Base-by-base conservation (phyloP, 2,888 invertebrate species). In the Chalcosyrphus nemorum region DNA sequence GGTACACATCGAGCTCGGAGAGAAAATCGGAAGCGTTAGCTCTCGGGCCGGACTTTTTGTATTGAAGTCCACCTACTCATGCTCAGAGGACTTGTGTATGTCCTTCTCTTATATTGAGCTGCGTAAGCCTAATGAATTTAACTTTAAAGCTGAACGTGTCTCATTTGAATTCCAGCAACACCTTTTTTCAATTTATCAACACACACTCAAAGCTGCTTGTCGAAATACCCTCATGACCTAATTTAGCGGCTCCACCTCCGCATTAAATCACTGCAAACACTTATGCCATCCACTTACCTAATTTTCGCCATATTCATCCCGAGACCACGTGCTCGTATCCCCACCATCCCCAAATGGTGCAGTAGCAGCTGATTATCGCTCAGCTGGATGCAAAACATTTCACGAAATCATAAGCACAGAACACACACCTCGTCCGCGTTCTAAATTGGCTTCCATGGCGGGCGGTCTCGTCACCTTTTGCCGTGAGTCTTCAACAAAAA, bases 311-410 rank as follows among this genome's bases (percentile, higher is more conserved):
- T 43, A 80, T 74, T 74, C 41, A 35, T 52, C 4, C 59, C 2
- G 6, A 35, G 15, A 59, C 61, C 61, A 59, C 78, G 35, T 63
- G 43, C 66, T 29, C 32, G 7, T 13, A 9, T 5, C 19, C 32
- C 19, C 21, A 41, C 35, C 57, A 29, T 29, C 2, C 7, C 19
- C 41, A 19, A 11, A 24, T 3, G 27, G 9, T 32, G 29, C 45
- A 11, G 47, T 29, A 57, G 21, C 0, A 50, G 32, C 41, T 76
- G 45, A 76, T 76, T 71, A 76, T 57, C 56, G 61, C 47, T 65
- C 68, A 50, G 41, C 41, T 70, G 68, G 81, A 75, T 75, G 75
- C 68, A 76, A 61, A 81, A 41, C 54, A 76, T 41, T 71, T 65
- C 70, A 50, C 50, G 45, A 70, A 71, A 70, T 65, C 81, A 70